These are phyloP conservation scores for Thomomys bottae DNA, from an alignment of 2,113 vertebrate species.

Conservation along the genomic window DNA sequence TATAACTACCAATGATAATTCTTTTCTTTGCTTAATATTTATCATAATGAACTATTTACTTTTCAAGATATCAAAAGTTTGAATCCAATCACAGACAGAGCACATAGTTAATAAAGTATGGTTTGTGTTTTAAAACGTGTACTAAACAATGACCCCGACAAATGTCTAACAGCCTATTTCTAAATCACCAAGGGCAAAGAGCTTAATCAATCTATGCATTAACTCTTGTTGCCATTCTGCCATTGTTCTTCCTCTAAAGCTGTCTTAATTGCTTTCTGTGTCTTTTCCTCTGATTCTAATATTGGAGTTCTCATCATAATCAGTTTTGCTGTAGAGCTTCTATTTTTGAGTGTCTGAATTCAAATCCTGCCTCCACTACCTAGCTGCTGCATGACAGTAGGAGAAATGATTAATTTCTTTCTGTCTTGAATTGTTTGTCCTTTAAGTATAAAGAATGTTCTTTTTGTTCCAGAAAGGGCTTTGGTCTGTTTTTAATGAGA, in stretches of 20 bases:
- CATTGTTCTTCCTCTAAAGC: not conserved
- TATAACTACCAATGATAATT: not conserved
- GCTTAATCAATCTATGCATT: not conserved
- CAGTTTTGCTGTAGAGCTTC: not conserved
- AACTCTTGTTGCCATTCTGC: not conserved
- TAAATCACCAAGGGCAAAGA: slow-evolving; percentile 48
- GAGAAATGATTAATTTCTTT: not conserved
- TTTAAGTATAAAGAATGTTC: slow-evolving; percentile 1
- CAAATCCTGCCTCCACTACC: not conserved
- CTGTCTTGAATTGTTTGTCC: not conserved
- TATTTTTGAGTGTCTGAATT: not conserved
- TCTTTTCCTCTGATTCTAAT: not conserved
- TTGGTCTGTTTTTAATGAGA: not conserved
- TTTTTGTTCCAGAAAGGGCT: not conserved
- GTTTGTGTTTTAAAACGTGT: slow-evolving; percentile 60
- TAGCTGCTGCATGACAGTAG: not conserved
- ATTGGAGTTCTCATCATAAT: not conserved
- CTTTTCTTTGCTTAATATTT: slow-evolving; percentile 22
- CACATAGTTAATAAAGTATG: not conserved
- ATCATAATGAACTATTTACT: not conserved
- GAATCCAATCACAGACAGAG: not conserved
- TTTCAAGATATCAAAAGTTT: slow-evolving; percentile 36
- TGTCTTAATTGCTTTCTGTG: not conserved
- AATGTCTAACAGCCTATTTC: not conserved
- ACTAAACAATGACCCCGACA: slow-evolving; percentile 18